phyloP scores from a whole-genome alignment of 2,113 vertebrate species.

The Sphaerodactylus townsendi region DNA sequence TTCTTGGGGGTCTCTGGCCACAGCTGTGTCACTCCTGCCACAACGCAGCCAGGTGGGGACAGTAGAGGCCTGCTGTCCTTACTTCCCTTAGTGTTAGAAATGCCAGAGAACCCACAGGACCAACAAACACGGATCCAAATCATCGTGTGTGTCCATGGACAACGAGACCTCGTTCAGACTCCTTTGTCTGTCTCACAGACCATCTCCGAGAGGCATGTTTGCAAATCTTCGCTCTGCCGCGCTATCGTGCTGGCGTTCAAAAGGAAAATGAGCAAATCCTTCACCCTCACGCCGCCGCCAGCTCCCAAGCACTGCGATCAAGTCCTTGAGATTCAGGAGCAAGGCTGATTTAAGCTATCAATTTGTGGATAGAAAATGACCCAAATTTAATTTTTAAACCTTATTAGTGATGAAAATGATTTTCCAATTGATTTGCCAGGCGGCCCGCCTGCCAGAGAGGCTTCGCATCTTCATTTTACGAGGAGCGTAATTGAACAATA shows the following conservation, averaged over 20 bases:
- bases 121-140: too few relatives aligned
- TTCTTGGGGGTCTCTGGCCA: too few relatives aligned
- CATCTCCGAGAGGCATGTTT: too few relatives aligned
- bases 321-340: neutral
- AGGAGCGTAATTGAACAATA: conserved; percentile 58
- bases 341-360: neutral
- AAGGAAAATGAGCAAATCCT: neutral
- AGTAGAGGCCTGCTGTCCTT: neutral
- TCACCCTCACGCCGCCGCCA: neutral
- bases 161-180: neutral
- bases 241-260: neutral
- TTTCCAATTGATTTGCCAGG: conserved; percentile 39
- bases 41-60: too few relatives aligned
- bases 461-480: conserved; percentile 16
- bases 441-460: conserved; percentile 42
- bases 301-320: neutral
- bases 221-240: neutral
- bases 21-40: neutral
- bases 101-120: neutral
- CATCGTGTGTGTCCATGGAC: neutral
- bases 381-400: conserved; percentile 50
- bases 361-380: neutral
- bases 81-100: neutral
- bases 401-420: conserved; percentile 54
- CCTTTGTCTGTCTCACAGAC: neutral